phyloP scores from a whole-genome alignment of 2,113 vertebrate species.

The Procavia capensis region DNA sequence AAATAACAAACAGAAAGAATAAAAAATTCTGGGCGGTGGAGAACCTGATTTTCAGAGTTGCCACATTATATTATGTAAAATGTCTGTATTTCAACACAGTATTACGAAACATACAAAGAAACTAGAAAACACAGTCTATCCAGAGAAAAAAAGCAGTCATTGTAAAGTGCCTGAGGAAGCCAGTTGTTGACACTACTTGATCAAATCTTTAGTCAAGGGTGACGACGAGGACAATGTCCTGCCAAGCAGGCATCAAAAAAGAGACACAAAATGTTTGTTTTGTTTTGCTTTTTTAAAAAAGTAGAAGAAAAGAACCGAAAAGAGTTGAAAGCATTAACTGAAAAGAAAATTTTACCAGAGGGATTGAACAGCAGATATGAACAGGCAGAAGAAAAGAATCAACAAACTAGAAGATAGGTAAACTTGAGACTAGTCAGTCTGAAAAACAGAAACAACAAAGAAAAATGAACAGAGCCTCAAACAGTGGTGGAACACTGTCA shows the following conservation, averaged over 20 bases:
- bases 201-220: constrained; percentile 38
- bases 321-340: neutral
- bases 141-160: neutral
- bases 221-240: neutral
- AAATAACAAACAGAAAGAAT: neutral
- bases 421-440: neutral
- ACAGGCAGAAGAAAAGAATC: neutral
- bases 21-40: neutral
- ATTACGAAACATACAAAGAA: neutral
- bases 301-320: neutral
- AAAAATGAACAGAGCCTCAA: constrained; percentile 31
- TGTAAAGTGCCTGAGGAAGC: neutral
- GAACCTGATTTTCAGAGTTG: constrained; percentile 13
- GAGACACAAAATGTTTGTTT: neutral
- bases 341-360: neutral
- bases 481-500: neutral
- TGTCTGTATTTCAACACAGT: neutral
- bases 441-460: neutral
- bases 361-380: neutral
- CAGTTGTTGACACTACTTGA: neutral
- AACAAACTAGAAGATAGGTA: neutral
- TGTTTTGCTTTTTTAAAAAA: no score
- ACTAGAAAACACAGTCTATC: neutral
- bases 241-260: neutral
- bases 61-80: neutral